Evolutionary conservation across 2,113 vertebrate genomes (phyloP).

Genomic region (Neodontobutis hainanensis): DNA sequence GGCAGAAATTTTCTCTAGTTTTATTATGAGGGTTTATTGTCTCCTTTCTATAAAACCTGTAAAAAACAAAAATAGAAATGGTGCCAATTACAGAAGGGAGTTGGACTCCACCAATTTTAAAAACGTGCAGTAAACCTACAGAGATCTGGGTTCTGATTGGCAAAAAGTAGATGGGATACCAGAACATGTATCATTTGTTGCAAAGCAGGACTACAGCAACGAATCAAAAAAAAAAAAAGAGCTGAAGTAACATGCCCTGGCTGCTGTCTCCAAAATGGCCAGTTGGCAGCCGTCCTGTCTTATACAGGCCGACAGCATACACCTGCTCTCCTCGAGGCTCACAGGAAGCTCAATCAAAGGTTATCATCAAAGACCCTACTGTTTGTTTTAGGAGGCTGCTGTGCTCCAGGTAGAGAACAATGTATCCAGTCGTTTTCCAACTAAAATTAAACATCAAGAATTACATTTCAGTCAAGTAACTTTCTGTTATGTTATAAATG

Average conservation of each 20-base stretch:
- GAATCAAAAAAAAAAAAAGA: constrained; percentile 20
- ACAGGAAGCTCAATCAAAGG: constrained; percentile 25
- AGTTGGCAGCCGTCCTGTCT: constrained; percentile 29
- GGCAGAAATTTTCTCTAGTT: constrained; percentile 11
- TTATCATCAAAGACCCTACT: constrained; percentile 28
- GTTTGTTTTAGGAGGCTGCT: background rate
- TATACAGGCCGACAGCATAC: constrained; percentile 32
- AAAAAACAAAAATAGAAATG: background rate
- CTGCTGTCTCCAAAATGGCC: constrained; percentile 25
- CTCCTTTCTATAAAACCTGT: background rate
- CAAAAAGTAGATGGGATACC: too few species aligned
- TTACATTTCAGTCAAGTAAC: background rate
- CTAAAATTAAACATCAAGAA: background rate
- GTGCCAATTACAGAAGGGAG: background rate
- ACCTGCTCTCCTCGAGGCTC: constrained; percentile 42
- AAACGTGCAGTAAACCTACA: background rate
- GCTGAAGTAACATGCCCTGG: constrained; percentile 36
- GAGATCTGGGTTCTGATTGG: background rate
- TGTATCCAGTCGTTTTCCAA: background rate
- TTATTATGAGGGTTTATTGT: background rate
- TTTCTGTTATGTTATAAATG: too few species aligned
- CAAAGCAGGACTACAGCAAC: background rate
- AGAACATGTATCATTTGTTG: background rate
- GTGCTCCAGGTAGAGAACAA: background rate
- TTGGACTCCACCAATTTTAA: background rate